phyloP scores from a whole-genome alignment of 2,797 vertebrate genomes.

The Carcharodon carcharias region DNA sequence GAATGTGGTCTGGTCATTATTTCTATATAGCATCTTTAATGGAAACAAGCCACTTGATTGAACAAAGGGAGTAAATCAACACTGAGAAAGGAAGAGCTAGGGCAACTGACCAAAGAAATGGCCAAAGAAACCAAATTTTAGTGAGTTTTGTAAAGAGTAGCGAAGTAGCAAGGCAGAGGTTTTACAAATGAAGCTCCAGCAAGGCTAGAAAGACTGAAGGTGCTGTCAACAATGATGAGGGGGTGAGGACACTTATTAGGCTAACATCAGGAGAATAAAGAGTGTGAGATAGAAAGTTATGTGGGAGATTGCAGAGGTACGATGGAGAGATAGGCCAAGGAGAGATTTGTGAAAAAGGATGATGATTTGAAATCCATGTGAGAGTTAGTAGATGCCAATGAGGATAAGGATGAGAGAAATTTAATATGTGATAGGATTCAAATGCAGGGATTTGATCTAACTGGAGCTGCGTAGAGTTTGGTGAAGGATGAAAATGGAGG shows the following conservation, averaged over 20 bases:
- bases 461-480: neutral
- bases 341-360: neutral
- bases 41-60: neutral
- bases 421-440: neutral
- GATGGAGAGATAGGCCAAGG: neutral
- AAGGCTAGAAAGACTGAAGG: neutral
- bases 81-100: neutral
- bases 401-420: neutral
- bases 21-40: neutral
- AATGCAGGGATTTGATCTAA: neutral
- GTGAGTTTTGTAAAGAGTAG: neutral
- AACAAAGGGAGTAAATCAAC: neutral
- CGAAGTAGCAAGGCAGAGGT: neutral
- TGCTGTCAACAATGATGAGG: neutral
- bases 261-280: neutral
- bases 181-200: neutral
- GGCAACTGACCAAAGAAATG: neutral
- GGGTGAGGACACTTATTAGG: neutral
- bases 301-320: neutral
- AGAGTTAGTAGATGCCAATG: neutral
- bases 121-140: neutral
- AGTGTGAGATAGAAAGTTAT: neutral
- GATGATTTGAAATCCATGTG: neutral
- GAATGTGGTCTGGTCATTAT: neutral
- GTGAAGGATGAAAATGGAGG: neutral